A percentile compares a stretch with the other conserved stretches of the same genome.
Evolutionary conservation across 1,140 invertebrate species (phyloP).

Genomic region (Musca domestica): DNA sequence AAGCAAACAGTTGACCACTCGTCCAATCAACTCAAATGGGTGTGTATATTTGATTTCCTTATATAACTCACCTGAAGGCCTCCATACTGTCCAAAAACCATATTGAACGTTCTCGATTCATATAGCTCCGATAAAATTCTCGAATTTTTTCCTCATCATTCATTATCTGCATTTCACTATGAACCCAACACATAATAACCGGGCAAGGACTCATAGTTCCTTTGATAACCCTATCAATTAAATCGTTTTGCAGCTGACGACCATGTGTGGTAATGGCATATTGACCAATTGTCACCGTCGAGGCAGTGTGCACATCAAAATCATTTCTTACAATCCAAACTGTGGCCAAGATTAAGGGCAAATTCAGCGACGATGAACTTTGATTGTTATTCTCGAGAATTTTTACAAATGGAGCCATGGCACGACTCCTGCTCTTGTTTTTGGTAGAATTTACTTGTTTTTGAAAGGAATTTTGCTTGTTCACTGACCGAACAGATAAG

Average conservation of each 20-base stretch:
- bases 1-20: background rate
- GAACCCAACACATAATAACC: background rate
- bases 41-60: too few relatives aligned
- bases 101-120: conserved; percentile 27
- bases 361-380: background rate
- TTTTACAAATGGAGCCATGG: too few relatives aligned
- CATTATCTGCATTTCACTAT: background rate
- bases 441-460: too few relatives aligned
- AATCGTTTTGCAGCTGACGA: conserved; percentile 35
- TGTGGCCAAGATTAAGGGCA: conserved; percentile 37
- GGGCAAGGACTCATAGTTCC: conserved; percentile 4
- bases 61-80: conserved; percentile 28
- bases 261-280: conserved; percentile 32
- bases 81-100: conserved; percentile 44
- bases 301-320: conserved; percentile 31
- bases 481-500: too few relatives aligned
- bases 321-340: conserved; percentile 42
- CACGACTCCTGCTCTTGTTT: too few relatives aligned
- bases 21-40: too few relatives aligned
- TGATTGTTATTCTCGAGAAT: too few relatives aligned
- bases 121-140: background rate
- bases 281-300: conserved; percentile 34
- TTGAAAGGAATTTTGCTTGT: too few relatives aligned
- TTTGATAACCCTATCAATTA: conserved; percentile 35
- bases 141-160: conserved; percentile 20